Conservation (phyloP, 2,888 invertebrate species). For the Adelognathus sp. region DNA sequence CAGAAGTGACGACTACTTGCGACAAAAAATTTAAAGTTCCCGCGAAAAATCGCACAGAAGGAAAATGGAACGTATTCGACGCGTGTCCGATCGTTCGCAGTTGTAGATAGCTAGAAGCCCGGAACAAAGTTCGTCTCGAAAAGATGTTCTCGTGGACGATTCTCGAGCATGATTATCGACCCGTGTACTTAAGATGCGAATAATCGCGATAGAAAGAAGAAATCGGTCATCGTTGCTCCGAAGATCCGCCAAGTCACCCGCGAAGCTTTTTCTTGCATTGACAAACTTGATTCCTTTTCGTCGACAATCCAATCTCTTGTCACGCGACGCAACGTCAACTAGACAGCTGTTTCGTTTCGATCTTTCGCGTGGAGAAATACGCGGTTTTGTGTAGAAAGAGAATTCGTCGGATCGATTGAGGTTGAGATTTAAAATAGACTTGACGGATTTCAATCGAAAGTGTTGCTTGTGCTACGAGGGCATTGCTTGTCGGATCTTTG, state of each 20-base stretch:
- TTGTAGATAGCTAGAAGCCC: constrained; percentile 11
- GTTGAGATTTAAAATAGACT: constrained; percentile 61
- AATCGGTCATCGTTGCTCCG: not conserved
- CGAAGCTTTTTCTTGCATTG: constrained; percentile 2
- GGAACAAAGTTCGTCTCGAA: not conserved
- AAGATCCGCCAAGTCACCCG: constrained; percentile 41
- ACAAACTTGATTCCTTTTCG: not conserved
- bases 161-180: constrained; percentile 20
- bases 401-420: constrained; percentile 63
- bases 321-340: not conserved
- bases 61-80: constrained; percentile 23
- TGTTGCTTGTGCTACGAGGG: constrained; percentile 73
- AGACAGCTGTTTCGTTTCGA: not conserved
- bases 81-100: constrained; percentile 19
- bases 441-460: constrained; percentile 73
- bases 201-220: constrained; percentile 4
- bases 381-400: constrained; percentile 16
- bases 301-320: constrained; percentile 7
- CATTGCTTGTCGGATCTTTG: constrained; percentile 65
- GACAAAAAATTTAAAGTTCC: constrained; percentile 6
- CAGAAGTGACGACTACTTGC: not conserved
- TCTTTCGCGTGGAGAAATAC: not conserved
- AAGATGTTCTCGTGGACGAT: constrained; percentile 29
- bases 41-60: not conserved
- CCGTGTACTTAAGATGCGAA: constrained; percentile 46